Evolutionary conservation across 2,797 vertebrate species (phyloP).

Genomic region (Takifugu ocellatus): DNA sequence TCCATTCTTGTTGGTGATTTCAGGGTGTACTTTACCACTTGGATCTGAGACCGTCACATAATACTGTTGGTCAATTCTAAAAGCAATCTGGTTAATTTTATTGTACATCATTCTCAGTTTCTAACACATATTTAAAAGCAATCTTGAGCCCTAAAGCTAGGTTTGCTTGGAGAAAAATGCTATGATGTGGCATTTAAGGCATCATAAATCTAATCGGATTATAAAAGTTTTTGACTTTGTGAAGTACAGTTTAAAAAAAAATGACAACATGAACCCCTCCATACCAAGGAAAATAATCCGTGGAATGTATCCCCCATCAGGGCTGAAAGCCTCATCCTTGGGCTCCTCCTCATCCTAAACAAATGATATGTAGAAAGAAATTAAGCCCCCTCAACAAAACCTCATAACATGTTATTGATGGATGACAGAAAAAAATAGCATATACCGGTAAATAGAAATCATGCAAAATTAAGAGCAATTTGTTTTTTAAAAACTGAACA

Average conservation of each 20-base stretch:
- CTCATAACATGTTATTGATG: neutral
- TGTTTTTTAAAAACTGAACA: neutral
- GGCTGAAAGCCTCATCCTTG: conserved; percentile 89
- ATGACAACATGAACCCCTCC: conserved; percentile 1
- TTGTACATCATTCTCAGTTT: too few relatives aligned
- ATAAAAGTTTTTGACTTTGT: too few relatives aligned
- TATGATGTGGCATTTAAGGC: too few relatives aligned
- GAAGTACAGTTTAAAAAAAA: too few relatives aligned
- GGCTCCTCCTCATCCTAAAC: conserved; percentile 96
- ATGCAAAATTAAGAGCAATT: neutral
- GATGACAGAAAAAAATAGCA: neutral
- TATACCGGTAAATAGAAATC: neutral
- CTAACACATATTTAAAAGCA: neutral
- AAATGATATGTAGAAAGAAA: conserved; percentile 15
- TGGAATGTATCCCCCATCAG: conserved; percentile 97
- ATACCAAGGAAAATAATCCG: conserved; percentile 97
- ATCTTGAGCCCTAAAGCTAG: neutral
- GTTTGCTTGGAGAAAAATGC: neutral
- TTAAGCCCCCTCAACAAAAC: neutral
- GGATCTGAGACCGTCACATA: conserved; percentile 76
- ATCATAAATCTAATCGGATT: too few relatives aligned
- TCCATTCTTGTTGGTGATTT: conserved; percentile 91
- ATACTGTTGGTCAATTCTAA: too few relatives aligned
- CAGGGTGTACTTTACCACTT: conserved; percentile 87
- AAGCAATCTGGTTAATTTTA: too few relatives aligned